Evolutionary conservation across 2,797 vertebrate genomes (phyloP).

Genomic region (Esox lucius): DNA sequence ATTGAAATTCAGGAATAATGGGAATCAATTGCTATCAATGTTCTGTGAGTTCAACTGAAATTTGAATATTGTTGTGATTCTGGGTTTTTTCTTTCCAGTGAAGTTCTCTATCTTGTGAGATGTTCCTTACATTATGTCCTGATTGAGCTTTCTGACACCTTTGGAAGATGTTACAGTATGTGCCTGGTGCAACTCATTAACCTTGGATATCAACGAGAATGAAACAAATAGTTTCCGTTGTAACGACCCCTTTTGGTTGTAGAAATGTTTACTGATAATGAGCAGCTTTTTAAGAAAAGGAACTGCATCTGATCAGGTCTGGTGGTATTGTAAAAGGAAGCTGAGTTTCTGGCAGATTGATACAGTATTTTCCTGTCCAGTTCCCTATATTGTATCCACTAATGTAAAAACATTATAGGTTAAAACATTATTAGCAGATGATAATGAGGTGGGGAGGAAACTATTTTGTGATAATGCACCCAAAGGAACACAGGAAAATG

Average conservation of each 20-base stretch:
- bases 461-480: not conserved
- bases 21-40: not conserved
- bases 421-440: constrained; percentile 25
- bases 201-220: not conserved
- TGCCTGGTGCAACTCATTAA: constrained; percentile 29
- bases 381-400: not conserved
- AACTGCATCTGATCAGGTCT: not conserved
- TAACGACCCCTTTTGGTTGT: not conserved
- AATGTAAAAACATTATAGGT: not conserved
- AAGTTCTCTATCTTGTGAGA: constrained; percentile 1
- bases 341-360: not conserved
- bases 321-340: not conserved
- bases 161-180: constrained; percentile 4
- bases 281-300: not conserved
- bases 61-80: not conserved
- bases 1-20: not conserved
- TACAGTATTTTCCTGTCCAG: not conserved
- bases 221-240: not conserved
- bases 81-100: not conserved
- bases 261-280: not conserved
- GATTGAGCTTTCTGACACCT: not conserved
- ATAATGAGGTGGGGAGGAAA: not conserved
- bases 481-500: not conserved
- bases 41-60: not conserved
- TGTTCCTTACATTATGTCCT: not conserved